Evolutionary conservation across 2,797 vertebrate species (phyloP), one percentile per base, ranked within the genome.

Genomic region (Halcyon badia): DNA sequence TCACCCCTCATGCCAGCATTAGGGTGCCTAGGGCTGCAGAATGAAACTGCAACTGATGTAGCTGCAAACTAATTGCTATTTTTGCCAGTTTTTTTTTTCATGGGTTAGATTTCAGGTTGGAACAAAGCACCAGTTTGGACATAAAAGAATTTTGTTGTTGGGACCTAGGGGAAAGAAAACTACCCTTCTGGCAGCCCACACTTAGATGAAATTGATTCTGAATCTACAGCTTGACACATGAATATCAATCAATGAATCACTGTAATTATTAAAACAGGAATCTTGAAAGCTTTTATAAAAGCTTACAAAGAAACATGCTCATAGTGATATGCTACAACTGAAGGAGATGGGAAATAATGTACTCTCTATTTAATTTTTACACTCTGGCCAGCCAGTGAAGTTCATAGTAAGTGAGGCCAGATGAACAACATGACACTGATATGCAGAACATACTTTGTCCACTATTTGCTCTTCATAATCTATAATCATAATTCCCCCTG

Each of bases 1-100:
- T 18, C 0, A 0, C 18, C 25, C 19, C 10, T 82, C 14, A 6
- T 37, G 58, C 35, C 52, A 54, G 33, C 15, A 19, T 10, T 26
- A 35, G 60, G n/a, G 48, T 7, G 5, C n/a, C 14, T 58, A 62
- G 18, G n/a, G 30, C 75, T 91, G 52, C 73, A 87, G 39, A 30
- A 75, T 39, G 24, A 89, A 87, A 78, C 24, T 39, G 26, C 52
- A 75, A 14, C 33, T 46, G 26, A 57, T 37, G 22, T 3, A 12
- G 28, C 39, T 86, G 42, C 80, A 96, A 93, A 57, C 11, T 8
- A 54, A 46, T 11, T 33, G 24, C 57, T 60, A 19, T 25, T 65
- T 78, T 83, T 57, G 14, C 10, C 11, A 6, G 52, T 54, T 57
- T 1, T 61, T 61, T 66, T 83, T 54, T 44, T 25, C 25, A 54